Evolutionary conservation across 2,113 vertebrate genomes (phyloP).

Genomic region (Physeter macrocephalus): DNA sequence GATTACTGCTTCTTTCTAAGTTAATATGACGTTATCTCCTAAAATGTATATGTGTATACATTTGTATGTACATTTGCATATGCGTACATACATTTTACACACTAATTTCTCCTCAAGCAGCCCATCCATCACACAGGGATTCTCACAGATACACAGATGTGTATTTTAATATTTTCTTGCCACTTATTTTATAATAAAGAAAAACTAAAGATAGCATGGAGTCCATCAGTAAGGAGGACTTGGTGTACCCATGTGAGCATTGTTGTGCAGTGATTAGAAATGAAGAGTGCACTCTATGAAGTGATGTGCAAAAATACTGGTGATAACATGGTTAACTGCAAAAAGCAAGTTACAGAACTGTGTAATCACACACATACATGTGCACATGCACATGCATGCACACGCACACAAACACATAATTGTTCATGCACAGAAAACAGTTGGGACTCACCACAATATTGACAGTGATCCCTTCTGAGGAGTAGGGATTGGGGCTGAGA

Average conservation of each 20-base stretch:
- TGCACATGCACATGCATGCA: no score
- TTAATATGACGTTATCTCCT: not conserved
- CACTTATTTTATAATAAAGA: not conserved
- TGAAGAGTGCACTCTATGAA: not conserved
- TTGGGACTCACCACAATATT: not conserved
- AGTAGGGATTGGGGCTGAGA: not conserved
- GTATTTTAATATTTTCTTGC: not conserved
- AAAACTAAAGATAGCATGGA: not conserved
- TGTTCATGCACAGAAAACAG: fast-evolving
- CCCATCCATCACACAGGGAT: not conserved
- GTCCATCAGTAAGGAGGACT: not conserved
- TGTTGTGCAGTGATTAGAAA: not conserved
- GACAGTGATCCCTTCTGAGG: not conserved
- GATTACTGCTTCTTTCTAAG: not conserved
- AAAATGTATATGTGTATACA: not conserved
- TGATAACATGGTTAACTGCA: not conserved
- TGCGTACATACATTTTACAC: not conserved
- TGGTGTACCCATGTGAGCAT: not conserved
- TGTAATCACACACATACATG: fast-evolving
- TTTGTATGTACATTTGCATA: not conserved
- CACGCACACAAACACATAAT: not conserved
- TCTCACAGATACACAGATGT: not conserved
- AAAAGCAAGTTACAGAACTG: not conserved
- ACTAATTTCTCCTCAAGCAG: not conserved
- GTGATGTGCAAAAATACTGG: not conserved